A percentile compares a stretch with the other conserved stretches of the same genome.
Conservation (phyloP, 1,140 invertebrate genomes). For the Contarinia nasturtii region DNA sequence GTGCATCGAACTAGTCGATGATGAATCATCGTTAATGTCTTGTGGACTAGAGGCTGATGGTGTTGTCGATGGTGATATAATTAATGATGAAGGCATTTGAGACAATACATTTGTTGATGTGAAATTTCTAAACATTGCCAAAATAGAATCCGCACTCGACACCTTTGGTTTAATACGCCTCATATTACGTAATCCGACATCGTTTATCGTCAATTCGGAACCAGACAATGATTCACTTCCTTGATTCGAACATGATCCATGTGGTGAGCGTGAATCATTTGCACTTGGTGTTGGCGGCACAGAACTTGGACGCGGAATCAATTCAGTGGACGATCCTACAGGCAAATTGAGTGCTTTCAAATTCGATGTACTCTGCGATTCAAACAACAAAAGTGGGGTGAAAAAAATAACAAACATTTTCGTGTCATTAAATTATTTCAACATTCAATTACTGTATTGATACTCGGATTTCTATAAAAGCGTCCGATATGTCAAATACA, state of each 20-base stretch:
- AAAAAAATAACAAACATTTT: no score
- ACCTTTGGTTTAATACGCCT: slow-evolving; percentile 27
- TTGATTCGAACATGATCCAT: slow-evolving; percentile 43
- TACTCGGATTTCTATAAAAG: no score
- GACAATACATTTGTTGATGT: slow-evolving; percentile 31
- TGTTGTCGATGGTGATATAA: slow-evolving; percentile 37
- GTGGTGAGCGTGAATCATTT: slow-evolving; percentile 33
- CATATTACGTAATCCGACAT: slow-evolving; percentile 20
- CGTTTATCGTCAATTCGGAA: slow-evolving; percentile 33
- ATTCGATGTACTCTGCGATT: no score
- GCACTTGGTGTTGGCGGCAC: slow-evolving; percentile 24
- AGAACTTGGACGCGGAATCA: slow-evolving; percentile 9
- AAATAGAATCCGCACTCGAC: slow-evolving; percentile 50
- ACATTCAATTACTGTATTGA: no score
- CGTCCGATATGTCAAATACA: no score
- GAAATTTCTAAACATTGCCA: slow-evolving; percentile 52
- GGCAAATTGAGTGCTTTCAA: no score
- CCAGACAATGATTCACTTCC: slow-evolving; percentile 48
- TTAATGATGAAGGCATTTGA: slow-evolving; percentile 28
- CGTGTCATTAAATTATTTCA: no score
- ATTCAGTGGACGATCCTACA: slow-evolving; percentile 4
- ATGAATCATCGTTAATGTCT: slow-evolving; percentile 38
- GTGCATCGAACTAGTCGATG: slow-evolving; percentile 34
- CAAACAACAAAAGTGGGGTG: no score
- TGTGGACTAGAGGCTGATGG: slow-evolving; percentile 45